Base-by-base conservation (phyloP, 2,797 vertebrate species). In the Melopsittacus undulatus region DNA sequence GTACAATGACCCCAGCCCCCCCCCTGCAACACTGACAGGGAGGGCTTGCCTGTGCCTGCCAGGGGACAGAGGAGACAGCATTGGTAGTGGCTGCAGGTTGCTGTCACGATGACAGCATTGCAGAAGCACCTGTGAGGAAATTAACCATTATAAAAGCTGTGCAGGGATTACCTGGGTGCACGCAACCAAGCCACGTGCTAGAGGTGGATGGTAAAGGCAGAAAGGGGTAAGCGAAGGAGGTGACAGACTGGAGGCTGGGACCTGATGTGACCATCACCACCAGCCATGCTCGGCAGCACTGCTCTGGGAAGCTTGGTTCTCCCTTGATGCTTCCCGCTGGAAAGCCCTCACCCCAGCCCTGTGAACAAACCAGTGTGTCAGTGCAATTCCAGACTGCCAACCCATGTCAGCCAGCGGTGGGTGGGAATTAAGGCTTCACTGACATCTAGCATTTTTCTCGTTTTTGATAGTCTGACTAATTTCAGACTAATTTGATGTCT, bases 391-490 rank as follows among this genome's bases (percentile, higher is more conserved):
- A 92, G 83, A 30, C 73, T 82, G 80, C 27, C 85, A 86, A 3
- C 22, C 27, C 2, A 0, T 69, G 85, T 70, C 80, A 81, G 3
- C 16, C 26, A 0, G 2, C 10, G 48, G 62, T 27, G 43, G 54
- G 54, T 73, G 78, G 59, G 79, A 94, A 88, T 56, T 80, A 34
- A 78, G 40, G 43, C 43, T 76, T 46, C 43, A 51, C 63, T 74
- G 74, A 86, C 92, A 94, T 51, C 49, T 36, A 86, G 63, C 56
- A 94, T 94, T 91, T 94, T 91, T 91, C 56, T 95, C 67, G 75
- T 92, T 97, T 96, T 89, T 91, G 63, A 74, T 75, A 77, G 63
- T 51, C 48, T 86, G 85, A 88, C 73, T 95, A 89, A 94, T 92
- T 96, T 82, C 74, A 82, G 76, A 29, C 32, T 88, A 91, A 91